A percentile compares a stretch with the other conserved stretches of the same genome.
Evolutionary conservation across 2,797 vertebrate genomes (phyloP).

Genomic region (Eupleurogrammus muticus): DNA sequence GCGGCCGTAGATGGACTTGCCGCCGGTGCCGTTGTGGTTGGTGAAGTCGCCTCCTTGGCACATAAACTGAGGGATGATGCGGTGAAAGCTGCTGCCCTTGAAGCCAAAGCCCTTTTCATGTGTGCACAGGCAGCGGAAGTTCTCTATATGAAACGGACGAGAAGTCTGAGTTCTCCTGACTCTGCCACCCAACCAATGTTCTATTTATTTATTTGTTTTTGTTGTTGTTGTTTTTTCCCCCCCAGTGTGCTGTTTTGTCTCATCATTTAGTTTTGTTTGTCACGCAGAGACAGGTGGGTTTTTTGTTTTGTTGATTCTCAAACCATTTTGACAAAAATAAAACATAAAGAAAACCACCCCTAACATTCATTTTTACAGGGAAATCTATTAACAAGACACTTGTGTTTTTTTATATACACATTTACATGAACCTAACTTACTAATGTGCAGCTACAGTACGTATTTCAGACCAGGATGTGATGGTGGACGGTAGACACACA

Average conservation of each 20-base stretch:
- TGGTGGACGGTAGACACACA: slow-evolving; percentile 57
- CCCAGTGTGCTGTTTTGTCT: no score
- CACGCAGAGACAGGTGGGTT: no score
- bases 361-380: not conserved
- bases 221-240: no score
- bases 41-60: slow-evolving; percentile 98
- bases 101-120: slow-evolving; percentile 97
- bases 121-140: slow-evolving; percentile 97
- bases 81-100: slow-evolving; percentile 97
- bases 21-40: slow-evolving; percentile 97
- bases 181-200: no score
- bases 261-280: no score
- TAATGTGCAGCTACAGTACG: not conserved
- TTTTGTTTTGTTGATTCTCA: no score
- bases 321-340: no score
- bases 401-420: not conserved
- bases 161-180: no score
- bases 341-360: no score
- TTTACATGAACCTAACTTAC: not conserved
- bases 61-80: slow-evolving; percentile 99
- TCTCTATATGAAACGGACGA: slow-evolving; percentile 86
- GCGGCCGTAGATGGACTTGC: slow-evolving; percentile 96
- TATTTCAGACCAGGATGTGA: not conserved
- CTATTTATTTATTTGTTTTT: no score
- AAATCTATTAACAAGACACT: not conserved